Evolutionary conservation across 2,797 vertebrate species (phyloP), one percentile per base, ranked within the genome.

Genomic region (Enteromius viviparus): DNA sequence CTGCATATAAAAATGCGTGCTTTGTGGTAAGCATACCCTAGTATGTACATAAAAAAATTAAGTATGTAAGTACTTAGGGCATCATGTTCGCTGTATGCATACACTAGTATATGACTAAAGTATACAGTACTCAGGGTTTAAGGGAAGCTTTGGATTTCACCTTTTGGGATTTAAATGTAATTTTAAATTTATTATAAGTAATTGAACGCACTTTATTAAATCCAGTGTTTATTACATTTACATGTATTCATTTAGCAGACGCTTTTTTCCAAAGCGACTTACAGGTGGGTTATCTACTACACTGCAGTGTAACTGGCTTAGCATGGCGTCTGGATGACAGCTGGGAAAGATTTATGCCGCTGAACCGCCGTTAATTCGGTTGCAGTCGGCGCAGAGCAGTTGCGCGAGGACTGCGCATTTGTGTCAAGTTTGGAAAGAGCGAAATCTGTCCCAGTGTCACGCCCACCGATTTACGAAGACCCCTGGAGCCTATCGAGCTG

Each of bases 381-480:
- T 42, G 66, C 2, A 14, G 3, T 47, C n/a, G 9, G 42, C 15
- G 26, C 26, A 15, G n/a, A 32, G 45, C 0, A 15, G 34, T 34
- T 34, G 34, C 47, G 71, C 19, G 26, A 23, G 49, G n/a, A 53
- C 21, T 75, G 51, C 19, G 71, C 29, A 55, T 34, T n/a, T 14
- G 49, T n/a, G 29, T 53, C 29, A 37, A 74, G 49, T 55, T 74
- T 4, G 47, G 17, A 34, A 51, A 32, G 11, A 75, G 71, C 49
- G 3, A 15, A 23, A 37, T 58, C 37, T 40, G n/a, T 40, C 14
- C 87, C 77, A 88, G 91, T 91, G 94, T 94, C 94, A 95, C 94
- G 93, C 94, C 94, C 94, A 95, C 94, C 88, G 49, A 19, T 89
- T 87, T 88, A 80, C 86, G 69, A 85, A 83, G 86, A 87, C 60